A percentile compares a stretch with the other conserved stretches of the same genome.
These are phyloP conservation scores for Xyrauchen texanus DNA, from an alignment of 2,113 vertebrate genomes.

Conservation along the genomic window DNA sequence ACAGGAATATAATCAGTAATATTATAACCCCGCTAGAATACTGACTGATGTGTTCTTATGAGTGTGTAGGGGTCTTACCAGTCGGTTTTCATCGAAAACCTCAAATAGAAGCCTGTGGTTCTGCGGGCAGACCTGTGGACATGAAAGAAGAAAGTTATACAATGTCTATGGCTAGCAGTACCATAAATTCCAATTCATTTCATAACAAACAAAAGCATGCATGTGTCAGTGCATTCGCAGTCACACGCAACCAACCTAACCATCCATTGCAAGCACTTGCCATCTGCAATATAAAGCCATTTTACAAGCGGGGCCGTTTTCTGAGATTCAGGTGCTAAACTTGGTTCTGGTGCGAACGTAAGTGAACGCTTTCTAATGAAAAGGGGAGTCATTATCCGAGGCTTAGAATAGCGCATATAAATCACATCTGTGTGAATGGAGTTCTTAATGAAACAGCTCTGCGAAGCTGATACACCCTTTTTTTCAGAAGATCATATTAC, in stretches of 20 bases:
- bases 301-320: neutral
- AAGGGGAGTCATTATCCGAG: neutral
- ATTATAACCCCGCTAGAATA: neutral
- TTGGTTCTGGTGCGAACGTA: slow-evolving; percentile 7
- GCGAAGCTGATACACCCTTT: neutral
- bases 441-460: slow-evolving; percentile 4
- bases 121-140: slow-evolving; percentile 87
- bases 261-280: neutral
- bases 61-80: slow-evolving; percentile 81
- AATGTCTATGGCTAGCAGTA: neutral
- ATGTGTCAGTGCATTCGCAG: neutral
- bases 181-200: slow-evolving; percentile 24
- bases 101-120: slow-evolving; percentile 97
- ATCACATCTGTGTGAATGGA: slow-evolving; percentile 43
- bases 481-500: neutral
- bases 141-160: slow-evolving; percentile 32
- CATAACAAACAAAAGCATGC: neutral
- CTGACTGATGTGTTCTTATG: neutral
- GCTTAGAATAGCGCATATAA: slow-evolving; percentile 32
- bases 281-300: neutral
- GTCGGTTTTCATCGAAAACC: slow-evolving; percentile 98
- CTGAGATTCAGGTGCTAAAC: slow-evolving; percentile 13
- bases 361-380: slow-evolving; percentile 24
- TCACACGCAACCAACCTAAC: slow-evolving; percentile 4
- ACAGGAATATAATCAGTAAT: too few relatives aligned